A percentile compares a stretch with the other conserved stretches of the same genome.
These are phyloP conservation scores for Diaperis boleti DNA, from an alignment of 2,888 invertebrate genomes.

Conservation along the genomic window DNA sequence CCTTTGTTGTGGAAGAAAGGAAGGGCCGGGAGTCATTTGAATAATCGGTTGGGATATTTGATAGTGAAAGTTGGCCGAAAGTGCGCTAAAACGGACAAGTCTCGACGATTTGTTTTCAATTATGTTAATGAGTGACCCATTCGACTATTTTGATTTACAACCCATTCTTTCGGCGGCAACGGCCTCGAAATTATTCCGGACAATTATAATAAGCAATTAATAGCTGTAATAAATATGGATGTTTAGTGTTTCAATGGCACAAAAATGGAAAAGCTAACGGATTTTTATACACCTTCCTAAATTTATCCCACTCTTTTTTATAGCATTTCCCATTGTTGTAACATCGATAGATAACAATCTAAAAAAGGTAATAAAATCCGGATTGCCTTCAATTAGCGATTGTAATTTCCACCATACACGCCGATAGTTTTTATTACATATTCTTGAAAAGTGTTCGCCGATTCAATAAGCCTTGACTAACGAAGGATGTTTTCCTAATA, in stretches of 20 bases:
- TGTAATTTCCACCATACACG: conserved; percentile 1
- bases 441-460: conserved; percentile 12
- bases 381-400: conserved; percentile 1
- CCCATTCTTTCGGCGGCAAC: background rate
- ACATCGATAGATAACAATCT: too few species aligned
- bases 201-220: background rate
- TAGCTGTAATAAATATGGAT: background rate
- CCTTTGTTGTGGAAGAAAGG: background rate
- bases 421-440: conserved; percentile 24
- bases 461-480: conserved; percentile 40
- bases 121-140: too few species aligned
- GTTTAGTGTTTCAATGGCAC: too few species aligned
- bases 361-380: background rate
- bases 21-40: conserved; percentile 3
- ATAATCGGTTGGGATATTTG: too few species aligned
- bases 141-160: background rate
- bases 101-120: too few species aligned
- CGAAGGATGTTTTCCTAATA: conserved; percentile 35
- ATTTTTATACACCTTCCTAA: too few species aligned
- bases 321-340: too few species aligned
- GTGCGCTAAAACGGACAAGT: too few species aligned
- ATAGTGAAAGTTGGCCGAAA: too few species aligned
- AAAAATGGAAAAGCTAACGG: too few species aligned
- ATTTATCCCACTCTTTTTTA: too few species aligned
- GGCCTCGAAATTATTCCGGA: background rate